Conservation (phyloP, 2,888 invertebrate species). For the Hedychridium roseum region DNA sequence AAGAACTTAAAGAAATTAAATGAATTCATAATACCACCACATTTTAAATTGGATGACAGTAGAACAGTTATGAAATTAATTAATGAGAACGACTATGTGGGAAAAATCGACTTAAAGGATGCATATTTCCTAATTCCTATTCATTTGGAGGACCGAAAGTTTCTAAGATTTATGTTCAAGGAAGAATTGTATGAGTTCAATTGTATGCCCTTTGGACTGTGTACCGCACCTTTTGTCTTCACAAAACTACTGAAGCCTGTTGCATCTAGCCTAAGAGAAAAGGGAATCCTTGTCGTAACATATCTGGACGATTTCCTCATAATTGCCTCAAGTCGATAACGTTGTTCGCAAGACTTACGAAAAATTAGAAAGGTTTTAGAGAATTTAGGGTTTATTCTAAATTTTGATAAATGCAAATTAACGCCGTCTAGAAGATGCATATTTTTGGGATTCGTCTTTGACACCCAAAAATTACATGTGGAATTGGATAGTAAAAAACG, state of each 20-base stretch:
- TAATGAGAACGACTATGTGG: constrained; percentile 10
- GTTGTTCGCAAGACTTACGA: constrained; percentile 9
- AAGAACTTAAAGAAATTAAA: constrained; percentile 37
- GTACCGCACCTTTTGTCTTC: constrained; percentile 33
- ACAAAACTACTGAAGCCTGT: constrained; percentile 36
- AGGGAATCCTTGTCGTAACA: constrained; percentile 19
- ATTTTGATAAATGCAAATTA: constrained; percentile 17
- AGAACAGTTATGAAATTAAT: constrained; percentile 31
- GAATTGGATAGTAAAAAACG: constrained; percentile 15
- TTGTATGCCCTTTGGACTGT: constrained; percentile 34
- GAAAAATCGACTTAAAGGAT: constrained; percentile 19
- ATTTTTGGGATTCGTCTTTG: constrained; percentile 19
- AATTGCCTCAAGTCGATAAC: constrained; percentile 8
- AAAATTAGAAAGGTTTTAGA: constrained; percentile 14
- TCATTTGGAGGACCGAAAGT: constrained; percentile 26
- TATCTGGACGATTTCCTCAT: constrained; percentile 27
- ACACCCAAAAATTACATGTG: constrained; percentile 10
- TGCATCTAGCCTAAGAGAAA: constrained; percentile 11
- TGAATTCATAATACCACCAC: constrained; percentile 25
- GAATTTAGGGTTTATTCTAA: constrained; percentile 17
- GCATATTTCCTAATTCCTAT: constrained; percentile 29
- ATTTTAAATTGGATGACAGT: constrained; percentile 37
- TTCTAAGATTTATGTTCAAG: constrained; percentile 27
- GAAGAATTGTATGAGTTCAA: constrained; percentile 28
- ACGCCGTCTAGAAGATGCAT: constrained; percentile 9